A percentile compares a stretch with the other conserved stretches of the same genome.
phyloP scores from a whole-genome alignment of 2,113 vertebrate species.

The Pitta sordida region DNA sequence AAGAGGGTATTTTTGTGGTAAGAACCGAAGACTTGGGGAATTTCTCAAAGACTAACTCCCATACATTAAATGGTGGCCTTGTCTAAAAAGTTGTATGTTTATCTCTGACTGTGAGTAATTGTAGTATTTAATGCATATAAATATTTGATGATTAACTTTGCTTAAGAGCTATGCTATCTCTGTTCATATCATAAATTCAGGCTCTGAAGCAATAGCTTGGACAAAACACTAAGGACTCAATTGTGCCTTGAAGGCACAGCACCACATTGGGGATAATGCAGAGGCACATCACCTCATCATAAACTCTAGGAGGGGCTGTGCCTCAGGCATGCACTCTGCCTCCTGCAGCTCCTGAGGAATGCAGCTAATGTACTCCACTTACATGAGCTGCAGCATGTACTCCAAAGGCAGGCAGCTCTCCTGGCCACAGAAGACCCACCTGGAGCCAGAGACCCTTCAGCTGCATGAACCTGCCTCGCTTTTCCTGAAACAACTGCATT shows the following conservation, averaged over 20 bases:
- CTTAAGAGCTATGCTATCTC: conserved; percentile 56
- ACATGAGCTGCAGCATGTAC: neutral
- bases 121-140: conserved; percentile 58
- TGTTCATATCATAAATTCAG: conserved; percentile 44
- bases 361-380: neutral
- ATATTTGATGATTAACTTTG: conserved; percentile 69
- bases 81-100: conserved; percentile 49
- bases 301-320: neutral
- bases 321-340: conserved; percentile 18
- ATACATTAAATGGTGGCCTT: neutral
- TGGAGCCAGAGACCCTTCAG: neutral
- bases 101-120: conserved; percentile 49
- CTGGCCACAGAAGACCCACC: neutral
- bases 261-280: neutral
- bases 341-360: neutral
- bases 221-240: conserved; percentile 42
- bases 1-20: neutral
- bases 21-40: neutral
- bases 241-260: conserved; percentile 22
- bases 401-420: neutral
- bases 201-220: conserved; percentile 52
- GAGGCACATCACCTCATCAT: neutral
- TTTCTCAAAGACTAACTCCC: neutral
- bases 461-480: rapidly evolving
- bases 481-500: neutral